Conservation (phyloP, 2,113 vertebrate genomes). For the Protomyctophum bolini region DNA sequence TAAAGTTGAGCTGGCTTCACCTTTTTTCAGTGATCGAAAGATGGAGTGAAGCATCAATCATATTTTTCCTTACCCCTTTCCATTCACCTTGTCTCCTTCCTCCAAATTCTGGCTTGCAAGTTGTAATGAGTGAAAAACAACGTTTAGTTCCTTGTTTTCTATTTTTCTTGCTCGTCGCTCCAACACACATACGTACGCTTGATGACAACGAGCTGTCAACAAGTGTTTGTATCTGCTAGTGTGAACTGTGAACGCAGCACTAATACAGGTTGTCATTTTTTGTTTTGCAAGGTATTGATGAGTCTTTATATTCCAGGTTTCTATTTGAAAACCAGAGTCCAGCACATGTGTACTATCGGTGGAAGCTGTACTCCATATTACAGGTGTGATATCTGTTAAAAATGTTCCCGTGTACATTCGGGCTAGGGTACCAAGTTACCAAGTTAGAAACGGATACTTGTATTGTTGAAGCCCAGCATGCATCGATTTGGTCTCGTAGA, state of each 20-base stretch:
- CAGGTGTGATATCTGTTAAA: conserved; percentile 80
- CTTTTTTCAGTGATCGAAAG: too few species aligned
- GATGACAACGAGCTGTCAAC: too few species aligned
- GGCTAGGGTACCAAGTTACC: neutral
- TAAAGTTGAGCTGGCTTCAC: too few species aligned
- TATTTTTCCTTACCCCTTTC: too few species aligned
- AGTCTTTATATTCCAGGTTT: conserved; percentile 82
- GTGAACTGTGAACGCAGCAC: too few species aligned
- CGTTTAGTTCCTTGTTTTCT: too few species aligned
- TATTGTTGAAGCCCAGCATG: neutral
- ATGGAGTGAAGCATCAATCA: too few species aligned
- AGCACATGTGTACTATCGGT: conserved; percentile 97
- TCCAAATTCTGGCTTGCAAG: too few species aligned
- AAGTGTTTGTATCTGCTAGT: too few species aligned
- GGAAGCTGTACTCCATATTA: conserved; percentile 97
- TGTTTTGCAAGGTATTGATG: neutral
- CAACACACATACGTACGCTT: neutral
- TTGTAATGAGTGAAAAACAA: too few species aligned
- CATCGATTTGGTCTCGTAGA: neutral
- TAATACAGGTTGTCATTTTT: too few species aligned
- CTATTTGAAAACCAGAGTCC: conserved; percentile 99
- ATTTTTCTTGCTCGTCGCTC: neutral
- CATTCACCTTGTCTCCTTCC: too few species aligned
- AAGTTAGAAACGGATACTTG: neutral
- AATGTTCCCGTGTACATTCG: neutral